phyloP scores from a whole-genome alignment of 2,113 vertebrate species.

The Oreotragus oreotragus region DNA sequence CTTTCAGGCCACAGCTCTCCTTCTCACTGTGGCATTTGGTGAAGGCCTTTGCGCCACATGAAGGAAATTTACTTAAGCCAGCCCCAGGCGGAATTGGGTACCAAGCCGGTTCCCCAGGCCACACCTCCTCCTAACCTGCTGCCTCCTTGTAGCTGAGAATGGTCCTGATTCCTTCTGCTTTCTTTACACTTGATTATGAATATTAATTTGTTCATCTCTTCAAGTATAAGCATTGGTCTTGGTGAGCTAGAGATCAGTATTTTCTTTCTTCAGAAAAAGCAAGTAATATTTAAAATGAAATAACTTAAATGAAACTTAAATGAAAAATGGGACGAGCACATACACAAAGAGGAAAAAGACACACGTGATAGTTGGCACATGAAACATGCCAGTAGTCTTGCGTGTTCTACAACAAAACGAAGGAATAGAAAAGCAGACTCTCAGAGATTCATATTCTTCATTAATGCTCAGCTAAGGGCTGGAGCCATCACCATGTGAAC shows the following conservation, averaged over 20 bases:
- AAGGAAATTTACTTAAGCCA: neutral
- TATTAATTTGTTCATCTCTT: neutral
- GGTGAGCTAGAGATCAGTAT: neutral
- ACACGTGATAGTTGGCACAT: neutral
- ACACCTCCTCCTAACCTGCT: neutral
- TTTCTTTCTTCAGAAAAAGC: neutral
- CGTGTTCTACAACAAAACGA: neutral
- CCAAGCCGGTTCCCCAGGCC: neutral
- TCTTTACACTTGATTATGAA: neutral
- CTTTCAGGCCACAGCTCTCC: neutral
- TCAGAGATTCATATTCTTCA: neutral
- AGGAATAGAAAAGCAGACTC: neutral
- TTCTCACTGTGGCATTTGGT: neutral
- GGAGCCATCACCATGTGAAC: neutral
- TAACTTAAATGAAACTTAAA: neutral
- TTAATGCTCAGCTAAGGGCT: conserved; percentile 32
- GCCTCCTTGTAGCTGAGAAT: neutral
- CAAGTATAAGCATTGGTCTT: neutral
- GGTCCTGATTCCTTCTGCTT: neutral
- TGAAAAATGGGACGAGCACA: conserved; percentile 14
- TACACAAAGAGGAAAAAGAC: neutral
- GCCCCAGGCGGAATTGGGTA: neutral
- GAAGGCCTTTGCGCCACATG: neutral
- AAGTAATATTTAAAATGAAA: neutral
- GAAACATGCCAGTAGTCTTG: neutral